A percentile compares a stretch with the other conserved stretches of the same genome.
Evolutionary conservation across 2,888 invertebrate species (phyloP).

Genomic region (Melangyna quadrimaculata): DNA sequence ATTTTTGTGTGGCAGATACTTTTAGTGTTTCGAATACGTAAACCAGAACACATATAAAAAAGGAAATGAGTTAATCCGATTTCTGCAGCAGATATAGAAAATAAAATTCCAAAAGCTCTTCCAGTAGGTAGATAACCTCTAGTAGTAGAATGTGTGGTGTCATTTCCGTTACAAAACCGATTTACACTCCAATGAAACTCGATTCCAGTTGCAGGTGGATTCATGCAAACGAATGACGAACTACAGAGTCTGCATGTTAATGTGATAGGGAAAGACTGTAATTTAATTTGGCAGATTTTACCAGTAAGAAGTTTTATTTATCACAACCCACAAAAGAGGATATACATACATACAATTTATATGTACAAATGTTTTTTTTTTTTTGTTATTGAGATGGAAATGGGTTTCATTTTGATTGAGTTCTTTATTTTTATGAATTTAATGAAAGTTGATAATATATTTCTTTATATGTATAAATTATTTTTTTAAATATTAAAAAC

Average conservation of each 20-base stretch:
- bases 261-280: neutral
- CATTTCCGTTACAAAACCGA: constrained; percentile 25
- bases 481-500: no score
- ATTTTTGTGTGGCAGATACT: neutral
- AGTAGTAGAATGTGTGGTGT: neutral
- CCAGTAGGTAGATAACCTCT: neutral
- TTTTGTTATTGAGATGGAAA: neutral
- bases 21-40: neutral
- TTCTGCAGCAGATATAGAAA: neutral
- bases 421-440: neutral
- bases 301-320: neutral
- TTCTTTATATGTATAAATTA: no score
- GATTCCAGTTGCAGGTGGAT: constrained; percentile 21
- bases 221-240: constrained; percentile 25
- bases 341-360: neutral
- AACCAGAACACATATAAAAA: neutral
- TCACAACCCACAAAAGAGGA: neutral
- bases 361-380: neutral
- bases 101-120: constrained; percentile 2
- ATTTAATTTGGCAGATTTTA: constrained; percentile 24
- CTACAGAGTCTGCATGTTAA: constrained; percentile 11
- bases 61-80: constrained; percentile 3
- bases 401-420: neutral
- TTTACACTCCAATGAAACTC: constrained; percentile 11
- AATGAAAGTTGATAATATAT: neutral